These are phyloP conservation scores for Cheilosia pagana DNA, from an alignment of 2,888 invertebrate genomes.

Conservation along the genomic window DNA sequence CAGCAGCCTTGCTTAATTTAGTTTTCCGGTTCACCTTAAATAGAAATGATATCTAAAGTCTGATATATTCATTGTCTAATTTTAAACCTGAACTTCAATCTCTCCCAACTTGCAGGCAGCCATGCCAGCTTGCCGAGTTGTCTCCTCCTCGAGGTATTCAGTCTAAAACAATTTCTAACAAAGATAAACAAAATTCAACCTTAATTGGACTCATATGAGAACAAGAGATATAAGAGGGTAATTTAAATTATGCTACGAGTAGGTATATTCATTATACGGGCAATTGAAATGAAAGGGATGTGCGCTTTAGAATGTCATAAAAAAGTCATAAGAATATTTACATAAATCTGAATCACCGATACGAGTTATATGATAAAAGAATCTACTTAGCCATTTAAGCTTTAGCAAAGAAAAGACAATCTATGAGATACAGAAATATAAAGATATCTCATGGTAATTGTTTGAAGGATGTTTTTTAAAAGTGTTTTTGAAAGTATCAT, in stretches of 20 bases:
- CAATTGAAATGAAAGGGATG: constrained; percentile 31
- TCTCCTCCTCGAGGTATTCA: no score
- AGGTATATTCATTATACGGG: constrained; percentile 4
- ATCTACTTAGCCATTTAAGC: not conserved
- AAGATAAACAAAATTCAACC: constrained; percentile 24
- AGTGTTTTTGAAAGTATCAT: no score
- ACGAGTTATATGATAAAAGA: constrained; percentile 9
- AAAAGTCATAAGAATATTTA: constrained; percentile 2
- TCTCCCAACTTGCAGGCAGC: no score
- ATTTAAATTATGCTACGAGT: constrained; percentile 23
- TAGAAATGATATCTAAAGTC: not conserved
- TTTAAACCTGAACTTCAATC: not conserved
- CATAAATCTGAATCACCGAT: not conserved
- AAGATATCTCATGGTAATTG: no score
- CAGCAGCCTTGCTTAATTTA: no score
- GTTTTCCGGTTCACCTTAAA: not conserved
- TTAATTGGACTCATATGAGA: constrained; percentile 47
- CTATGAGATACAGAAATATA: no score
- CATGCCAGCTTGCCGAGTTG: no score
- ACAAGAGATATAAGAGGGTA: not conserved
- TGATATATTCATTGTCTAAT: not conserved
- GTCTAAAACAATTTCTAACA: constrained; percentile 1
- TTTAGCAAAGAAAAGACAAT: no score
- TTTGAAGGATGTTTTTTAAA: no score
- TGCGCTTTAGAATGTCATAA: not conserved